Conservation (phyloP, 2,113 vertebrate genomes). For the Colossoma macropomum region DNA sequence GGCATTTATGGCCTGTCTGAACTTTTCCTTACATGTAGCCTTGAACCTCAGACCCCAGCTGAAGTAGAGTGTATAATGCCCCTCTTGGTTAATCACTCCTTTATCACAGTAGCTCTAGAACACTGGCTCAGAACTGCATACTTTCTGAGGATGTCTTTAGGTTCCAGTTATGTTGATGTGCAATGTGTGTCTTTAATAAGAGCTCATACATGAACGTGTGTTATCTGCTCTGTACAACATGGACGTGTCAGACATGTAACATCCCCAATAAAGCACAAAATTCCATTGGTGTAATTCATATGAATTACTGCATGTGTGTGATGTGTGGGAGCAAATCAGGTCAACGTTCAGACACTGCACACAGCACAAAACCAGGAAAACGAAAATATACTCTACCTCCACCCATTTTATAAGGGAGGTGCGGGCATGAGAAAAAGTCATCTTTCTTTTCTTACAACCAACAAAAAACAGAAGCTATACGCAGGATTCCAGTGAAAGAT, state of each 20-base stretch:
- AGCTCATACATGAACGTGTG: background rate
- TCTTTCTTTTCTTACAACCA: too few relatives aligned
- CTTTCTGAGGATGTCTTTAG: background rate
- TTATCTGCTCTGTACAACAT: background rate
- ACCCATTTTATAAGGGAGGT: too few relatives aligned
- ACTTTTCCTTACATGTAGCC: background rate
- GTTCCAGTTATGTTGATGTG: background rate
- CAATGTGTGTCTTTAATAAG: background rate
- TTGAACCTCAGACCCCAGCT: background rate
- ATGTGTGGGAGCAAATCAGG: too few relatives aligned
- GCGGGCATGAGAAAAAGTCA: too few relatives aligned
- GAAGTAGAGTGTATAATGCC: background rate
- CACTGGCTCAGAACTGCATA: background rate
- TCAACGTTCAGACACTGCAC: too few relatives aligned
- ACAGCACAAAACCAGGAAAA: too few relatives aligned
- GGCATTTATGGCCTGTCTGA: background rate
- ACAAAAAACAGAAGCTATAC: too few relatives aligned
- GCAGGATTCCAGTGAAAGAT: too few relatives aligned
- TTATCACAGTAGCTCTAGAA: background rate
- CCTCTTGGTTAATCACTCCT: background rate
- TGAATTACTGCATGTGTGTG: too few relatives aligned
- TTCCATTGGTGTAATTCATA: too few relatives aligned
- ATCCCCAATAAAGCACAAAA: background rate
- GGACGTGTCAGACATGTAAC: background rate
- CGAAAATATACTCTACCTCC: too few relatives aligned